Evolutionary conservation across 1,140 invertebrate genomes (phyloP).

Genomic region (Pollicipes pollicipes): DNA sequence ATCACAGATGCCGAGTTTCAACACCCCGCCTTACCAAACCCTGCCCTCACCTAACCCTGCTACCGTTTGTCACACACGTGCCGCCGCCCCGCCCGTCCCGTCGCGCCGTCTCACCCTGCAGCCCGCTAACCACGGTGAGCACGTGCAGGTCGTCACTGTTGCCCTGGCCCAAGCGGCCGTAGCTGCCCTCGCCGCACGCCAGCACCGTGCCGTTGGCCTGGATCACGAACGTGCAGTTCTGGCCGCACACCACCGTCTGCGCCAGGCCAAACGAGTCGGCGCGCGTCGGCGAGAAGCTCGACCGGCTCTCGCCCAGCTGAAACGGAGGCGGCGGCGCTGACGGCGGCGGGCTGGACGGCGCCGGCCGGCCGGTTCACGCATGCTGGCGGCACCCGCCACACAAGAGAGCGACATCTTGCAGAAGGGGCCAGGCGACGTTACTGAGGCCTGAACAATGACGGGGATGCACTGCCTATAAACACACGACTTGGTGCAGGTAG

Average conservation of each 20-base stretch:
- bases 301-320: not conserved
- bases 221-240: slow-evolving; percentile 41
- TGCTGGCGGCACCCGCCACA: too few relatives aligned
- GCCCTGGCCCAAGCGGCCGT: slow-evolving; percentile 38
- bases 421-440: too few relatives aligned
- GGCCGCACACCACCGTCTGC: slow-evolving; percentile 39
- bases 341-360: too few relatives aligned
- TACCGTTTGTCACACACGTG: too few relatives aligned
- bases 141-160: slow-evolving; percentile 41
- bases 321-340: not conserved
- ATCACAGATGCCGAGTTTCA: too few relatives aligned
- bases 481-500: too few relatives aligned
- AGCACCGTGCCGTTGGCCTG: slow-evolving; percentile 37
- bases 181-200: slow-evolving; percentile 40
- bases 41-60: too few relatives aligned
- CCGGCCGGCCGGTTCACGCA: too few relatives aligned
- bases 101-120: slow-evolving; percentile 34
- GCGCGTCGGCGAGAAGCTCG: not conserved
- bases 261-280: not conserved
- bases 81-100: not conserved
- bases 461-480: too few relatives aligned
- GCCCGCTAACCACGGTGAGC: slow-evolving; percentile 40
- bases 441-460: too few relatives aligned
- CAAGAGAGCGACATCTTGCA: too few relatives aligned
- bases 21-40: too few relatives aligned